A percentile compares a stretch with the other conserved stretches of the same genome.
Conservation (phyloP, 2,888 invertebrate genomes). For the Orthosia gothica region DNA sequence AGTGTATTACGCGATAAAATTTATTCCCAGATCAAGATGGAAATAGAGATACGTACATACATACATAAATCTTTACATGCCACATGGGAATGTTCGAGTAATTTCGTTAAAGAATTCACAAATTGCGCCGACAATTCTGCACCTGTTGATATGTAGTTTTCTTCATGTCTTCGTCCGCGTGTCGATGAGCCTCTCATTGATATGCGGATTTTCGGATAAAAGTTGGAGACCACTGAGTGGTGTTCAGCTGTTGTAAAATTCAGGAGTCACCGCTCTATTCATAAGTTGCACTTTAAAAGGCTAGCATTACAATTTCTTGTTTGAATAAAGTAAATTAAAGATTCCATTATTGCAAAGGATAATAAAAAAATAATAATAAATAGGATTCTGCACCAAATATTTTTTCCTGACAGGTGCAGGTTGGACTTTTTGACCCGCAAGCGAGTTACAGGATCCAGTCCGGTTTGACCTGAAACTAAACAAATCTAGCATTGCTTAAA, state of each 20-base stretch:
- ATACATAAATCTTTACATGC: slow-evolving; percentile 55
- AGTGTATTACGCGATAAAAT: not conserved
- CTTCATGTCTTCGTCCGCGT: slow-evolving; percentile 26
- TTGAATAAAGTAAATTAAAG: not conserved
- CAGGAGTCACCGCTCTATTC: not conserved
- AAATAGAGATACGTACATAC: slow-evolving; percentile 45
- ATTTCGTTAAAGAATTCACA: slow-evolving; percentile 62
- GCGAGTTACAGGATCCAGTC: not conserved
- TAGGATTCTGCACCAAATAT: slow-evolving; percentile 5
- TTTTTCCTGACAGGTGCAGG: not conserved
- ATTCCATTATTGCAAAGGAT: not conserved
- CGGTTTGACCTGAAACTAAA: slow-evolving; percentile 29
- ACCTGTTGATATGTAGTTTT: slow-evolving; percentile 56
- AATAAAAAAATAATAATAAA: no score
- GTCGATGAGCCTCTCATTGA: slow-evolving; percentile 21
- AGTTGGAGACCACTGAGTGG: not conserved
- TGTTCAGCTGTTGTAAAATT: slow-evolving; percentile 3
- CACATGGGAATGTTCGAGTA: slow-evolving; percentile 50
- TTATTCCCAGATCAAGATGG: slow-evolving; percentile 28
- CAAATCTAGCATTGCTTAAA: not conserved
- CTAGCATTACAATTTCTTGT: not conserved
- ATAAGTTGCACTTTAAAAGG: not conserved
- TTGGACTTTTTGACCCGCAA: not conserved
- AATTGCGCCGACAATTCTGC: slow-evolving; percentile 56
- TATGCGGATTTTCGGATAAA: not conserved